Percentiles rank a stretch among this genome's conserved stretches.
Evolutionary conservation across 2,888 invertebrate genomes (phyloP).

Genomic region (Philaethria dido): DNA sequence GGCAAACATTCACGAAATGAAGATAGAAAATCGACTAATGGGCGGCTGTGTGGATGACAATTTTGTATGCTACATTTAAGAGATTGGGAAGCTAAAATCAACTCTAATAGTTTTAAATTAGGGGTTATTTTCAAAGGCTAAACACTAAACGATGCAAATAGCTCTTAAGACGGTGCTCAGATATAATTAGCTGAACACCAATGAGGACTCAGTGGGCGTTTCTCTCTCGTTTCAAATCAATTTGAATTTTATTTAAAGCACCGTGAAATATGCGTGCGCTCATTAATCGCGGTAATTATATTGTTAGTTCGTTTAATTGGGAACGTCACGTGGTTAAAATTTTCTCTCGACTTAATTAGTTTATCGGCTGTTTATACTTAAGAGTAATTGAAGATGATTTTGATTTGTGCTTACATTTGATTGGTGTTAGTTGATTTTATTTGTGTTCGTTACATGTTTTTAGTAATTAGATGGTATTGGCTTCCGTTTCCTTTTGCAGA

Average conservation of each 20-base stretch:
- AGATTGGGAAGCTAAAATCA: constrained; percentile 31
- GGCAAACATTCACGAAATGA: constrained; percentile 68
- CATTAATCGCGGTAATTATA: constrained; percentile 83
- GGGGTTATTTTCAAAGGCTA: constrained; percentile 48
- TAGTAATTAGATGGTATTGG: constrained; percentile 14
- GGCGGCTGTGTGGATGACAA: constrained; percentile 80
- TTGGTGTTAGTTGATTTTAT: constrained; percentile 30
- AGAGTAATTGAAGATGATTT: constrained; percentile 42
- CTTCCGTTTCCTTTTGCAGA: constrained; percentile 17
- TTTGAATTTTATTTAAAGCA: constrained; percentile 73
- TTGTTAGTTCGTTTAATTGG: constrained; percentile 79
- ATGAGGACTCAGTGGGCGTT: constrained; percentile 69
- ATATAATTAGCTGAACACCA: constrained; percentile 80
- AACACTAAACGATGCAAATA: constrained; percentile 78
- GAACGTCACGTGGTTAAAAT: constrained; percentile 62
- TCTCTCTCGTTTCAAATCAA: constrained; percentile 67
- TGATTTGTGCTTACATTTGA: constrained; percentile 42
- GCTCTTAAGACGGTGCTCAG: constrained; percentile 62
- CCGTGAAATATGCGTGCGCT: constrained; percentile 69
- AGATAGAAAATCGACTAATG: constrained; percentile 80
- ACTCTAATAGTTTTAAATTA: constrained; percentile 45
- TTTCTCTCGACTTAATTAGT: constrained; percentile 40
- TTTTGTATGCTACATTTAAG: constrained; percentile 62
- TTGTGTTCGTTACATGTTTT: constrained; percentile 20
- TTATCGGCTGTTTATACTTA: constrained; percentile 50